Percentiles rank a stretch among this genome's conserved stretches.
These are phyloP conservation scores for Dione juno DNA, from an alignment of 2,888 invertebrate genomes.

Conservation along the genomic window DNA sequence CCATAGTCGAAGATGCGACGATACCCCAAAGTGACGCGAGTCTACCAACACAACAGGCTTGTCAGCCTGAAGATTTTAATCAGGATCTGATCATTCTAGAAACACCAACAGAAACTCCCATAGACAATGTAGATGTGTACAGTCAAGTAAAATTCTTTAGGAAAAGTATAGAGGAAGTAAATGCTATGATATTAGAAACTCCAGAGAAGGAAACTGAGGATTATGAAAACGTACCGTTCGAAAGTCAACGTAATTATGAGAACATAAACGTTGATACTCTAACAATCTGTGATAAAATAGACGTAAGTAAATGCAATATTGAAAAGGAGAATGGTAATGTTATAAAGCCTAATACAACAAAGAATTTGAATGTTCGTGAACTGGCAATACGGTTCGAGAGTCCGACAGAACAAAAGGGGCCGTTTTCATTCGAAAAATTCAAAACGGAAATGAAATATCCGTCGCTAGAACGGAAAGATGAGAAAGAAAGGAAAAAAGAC, in stretches of 20 bases:
- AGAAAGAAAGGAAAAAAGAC: conserved; percentile 61
- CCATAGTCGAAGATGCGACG: conserved; percentile 81
- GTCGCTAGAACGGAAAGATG: conserved; percentile 64
- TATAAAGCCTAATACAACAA: conserved; percentile 54
- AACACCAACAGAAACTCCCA: conserved; percentile 79
- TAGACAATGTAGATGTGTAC: conserved; percentile 84
- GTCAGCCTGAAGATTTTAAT: conserved; percentile 72
- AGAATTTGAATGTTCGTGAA: conserved; percentile 83
- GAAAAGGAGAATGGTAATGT: conserved; percentile 71
- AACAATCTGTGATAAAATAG: conserved; percentile 67
- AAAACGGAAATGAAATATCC: conserved; percentile 74
- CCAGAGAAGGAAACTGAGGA: conserved; percentile 61
- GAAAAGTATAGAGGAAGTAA: conserved; percentile 87
- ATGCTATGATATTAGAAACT: conserved; percentile 78
- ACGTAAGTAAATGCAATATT: conserved; percentile 50
- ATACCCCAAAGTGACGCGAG: conserved; percentile 83
- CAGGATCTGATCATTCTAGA: conserved; percentile 79
- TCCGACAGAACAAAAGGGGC: conserved; percentile 83
- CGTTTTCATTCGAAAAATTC: conserved; percentile 82
- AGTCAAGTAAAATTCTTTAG: conserved; percentile 90
- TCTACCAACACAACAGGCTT: conserved; percentile 83
- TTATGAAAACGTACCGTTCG: conserved; percentile 69
- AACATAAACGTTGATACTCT: conserved; percentile 69
- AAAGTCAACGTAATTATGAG: conserved; percentile 63
- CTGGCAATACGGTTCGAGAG: conserved; percentile 86